Evolutionary conservation across 2,888 invertebrate genomes (phyloP).

Genomic region (Drosophila formosana): DNA sequence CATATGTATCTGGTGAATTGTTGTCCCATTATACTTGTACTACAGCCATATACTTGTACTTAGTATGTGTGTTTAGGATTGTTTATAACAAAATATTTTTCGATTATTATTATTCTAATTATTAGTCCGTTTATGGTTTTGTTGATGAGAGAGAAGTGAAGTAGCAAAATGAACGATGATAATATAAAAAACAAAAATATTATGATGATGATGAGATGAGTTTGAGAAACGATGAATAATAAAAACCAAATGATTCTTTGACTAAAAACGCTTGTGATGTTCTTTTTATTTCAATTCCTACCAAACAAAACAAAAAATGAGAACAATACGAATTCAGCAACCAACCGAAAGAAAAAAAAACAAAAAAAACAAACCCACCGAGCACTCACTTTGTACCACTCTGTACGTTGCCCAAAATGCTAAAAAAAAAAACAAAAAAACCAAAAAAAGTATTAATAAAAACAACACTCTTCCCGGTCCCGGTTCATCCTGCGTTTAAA

Average conservation of each 20-base stretch:
- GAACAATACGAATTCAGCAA: conserved; percentile 55
- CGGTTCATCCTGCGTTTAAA: conserved; percentile 53
- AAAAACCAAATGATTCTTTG: conserved; percentile 84
- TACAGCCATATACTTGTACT: conserved; percentile 1
- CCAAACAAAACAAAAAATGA: conserved; percentile 20
- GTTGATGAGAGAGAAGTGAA: conserved; percentile 43
- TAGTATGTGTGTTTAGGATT: conserved; percentile 45
- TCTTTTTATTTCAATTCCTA: conserved; percentile 71
- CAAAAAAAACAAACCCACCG: conserved; percentile 42
- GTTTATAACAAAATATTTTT: conserved; percentile 38
- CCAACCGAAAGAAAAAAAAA: conserved; percentile 39
- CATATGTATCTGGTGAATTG: conserved; percentile 19
- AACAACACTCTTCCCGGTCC: conserved; percentile 37
- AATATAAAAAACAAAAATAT: conserved; percentile 18
- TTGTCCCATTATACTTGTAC: conserved; percentile 15
- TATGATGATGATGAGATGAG: conserved; percentile 46
- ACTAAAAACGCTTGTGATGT: conserved; percentile 86
- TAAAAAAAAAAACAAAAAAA: conserved; percentile 20
- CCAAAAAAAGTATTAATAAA: conserved; percentile 13
- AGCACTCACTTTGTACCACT: conserved; percentile 67
- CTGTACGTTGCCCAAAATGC: conserved; percentile 57
- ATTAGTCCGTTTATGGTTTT: conserved; percentile 36
- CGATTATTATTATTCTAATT: conserved; percentile 38
- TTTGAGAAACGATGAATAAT: conserved; percentile 73
- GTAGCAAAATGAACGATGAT: conserved; percentile 12